phyloP scores from a whole-genome alignment of 2,797 vertebrate species.

The Acanthiza pusilla region DNA sequence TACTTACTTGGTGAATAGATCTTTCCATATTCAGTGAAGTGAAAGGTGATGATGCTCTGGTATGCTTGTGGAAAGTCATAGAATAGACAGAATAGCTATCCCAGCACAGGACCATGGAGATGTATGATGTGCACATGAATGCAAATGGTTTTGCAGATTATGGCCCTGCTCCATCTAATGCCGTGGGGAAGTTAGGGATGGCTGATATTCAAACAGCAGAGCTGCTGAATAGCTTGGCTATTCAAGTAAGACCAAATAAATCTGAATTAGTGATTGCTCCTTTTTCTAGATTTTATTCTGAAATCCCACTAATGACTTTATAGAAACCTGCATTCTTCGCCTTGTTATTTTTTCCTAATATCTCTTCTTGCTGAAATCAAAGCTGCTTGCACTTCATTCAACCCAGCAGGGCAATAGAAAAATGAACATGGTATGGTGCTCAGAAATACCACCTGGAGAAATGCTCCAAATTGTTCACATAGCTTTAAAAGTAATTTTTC shows the following conservation, averaged over 20 bases:
- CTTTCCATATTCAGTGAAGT: not conserved
- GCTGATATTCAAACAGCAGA: not conserved
- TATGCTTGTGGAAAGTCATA: not conserved
- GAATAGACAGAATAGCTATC: too few species aligned
- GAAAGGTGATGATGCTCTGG: not conserved
- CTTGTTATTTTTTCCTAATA: not conserved
- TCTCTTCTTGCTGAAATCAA: not conserved
- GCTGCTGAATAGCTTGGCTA: not conserved
- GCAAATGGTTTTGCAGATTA: not conserved
- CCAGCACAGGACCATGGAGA: not conserved
- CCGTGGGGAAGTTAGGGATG: not conserved
- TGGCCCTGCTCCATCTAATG: not conserved
- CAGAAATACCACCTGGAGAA: not conserved
- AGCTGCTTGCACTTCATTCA: not conserved
- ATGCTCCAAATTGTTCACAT: not conserved
- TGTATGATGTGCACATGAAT: fast-evolving
- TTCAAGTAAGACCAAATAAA: not conserved
- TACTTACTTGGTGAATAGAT: not conserved
- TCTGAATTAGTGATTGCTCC: not conserved
- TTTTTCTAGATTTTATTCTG: not conserved
- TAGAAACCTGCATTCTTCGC: not conserved
- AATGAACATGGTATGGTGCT: not conserved
- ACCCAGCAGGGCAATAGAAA: not conserved
- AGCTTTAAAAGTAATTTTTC: not conserved
- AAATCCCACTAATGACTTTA: not conserved